Evolutionary conservation across 2,888 invertebrate species (phyloP).

Genomic region (Tribolium freemani): DNA sequence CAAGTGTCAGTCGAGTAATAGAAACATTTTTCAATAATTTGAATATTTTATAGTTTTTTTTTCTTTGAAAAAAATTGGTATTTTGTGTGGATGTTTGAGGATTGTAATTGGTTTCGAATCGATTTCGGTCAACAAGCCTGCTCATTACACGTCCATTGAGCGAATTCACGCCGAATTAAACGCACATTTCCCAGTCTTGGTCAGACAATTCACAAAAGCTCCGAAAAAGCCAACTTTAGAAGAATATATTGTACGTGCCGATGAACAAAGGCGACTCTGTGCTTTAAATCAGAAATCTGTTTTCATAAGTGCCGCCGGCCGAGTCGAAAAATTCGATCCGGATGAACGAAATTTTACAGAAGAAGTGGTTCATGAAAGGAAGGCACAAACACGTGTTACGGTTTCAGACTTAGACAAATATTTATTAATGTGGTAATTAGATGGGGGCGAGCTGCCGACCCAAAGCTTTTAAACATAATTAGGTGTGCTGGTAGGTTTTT

Average conservation of each 20-base stretch:
- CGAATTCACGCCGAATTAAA: slow-evolving; percentile 37
- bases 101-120: neutral
- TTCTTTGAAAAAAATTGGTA: neutral
- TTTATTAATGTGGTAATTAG: slow-evolving; percentile 31
- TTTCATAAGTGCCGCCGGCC: slow-evolving; percentile 34
- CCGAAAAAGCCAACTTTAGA: slow-evolving; percentile 32
- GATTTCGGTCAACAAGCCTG: slow-evolving; percentile 15
- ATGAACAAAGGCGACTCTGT: slow-evolving; percentile 30
- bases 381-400: slow-evolving; percentile 30
- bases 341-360: slow-evolving; percentile 39
- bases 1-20: too few species aligned
- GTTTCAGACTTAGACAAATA: slow-evolving; percentile 15
- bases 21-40: too few species aligned
- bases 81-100: neutral
- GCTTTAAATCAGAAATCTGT: slow-evolving; percentile 38
- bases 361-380: slow-evolving; percentile 25
- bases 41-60: neutral
- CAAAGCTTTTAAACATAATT: neutral
- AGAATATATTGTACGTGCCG: slow-evolving; percentile 42
- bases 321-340: slow-evolving; percentile 33
- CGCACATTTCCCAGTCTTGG: slow-evolving; percentile 18
- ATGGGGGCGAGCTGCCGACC: neutral
- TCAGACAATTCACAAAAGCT: slow-evolving; percentile 31
- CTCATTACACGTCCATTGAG: slow-evolving; percentile 36
- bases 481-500: neutral